These are phyloP conservation scores for Irena cyanogastra DNA, from an alignment of 2,113 vertebrate species.

Conservation along the genomic window DNA sequence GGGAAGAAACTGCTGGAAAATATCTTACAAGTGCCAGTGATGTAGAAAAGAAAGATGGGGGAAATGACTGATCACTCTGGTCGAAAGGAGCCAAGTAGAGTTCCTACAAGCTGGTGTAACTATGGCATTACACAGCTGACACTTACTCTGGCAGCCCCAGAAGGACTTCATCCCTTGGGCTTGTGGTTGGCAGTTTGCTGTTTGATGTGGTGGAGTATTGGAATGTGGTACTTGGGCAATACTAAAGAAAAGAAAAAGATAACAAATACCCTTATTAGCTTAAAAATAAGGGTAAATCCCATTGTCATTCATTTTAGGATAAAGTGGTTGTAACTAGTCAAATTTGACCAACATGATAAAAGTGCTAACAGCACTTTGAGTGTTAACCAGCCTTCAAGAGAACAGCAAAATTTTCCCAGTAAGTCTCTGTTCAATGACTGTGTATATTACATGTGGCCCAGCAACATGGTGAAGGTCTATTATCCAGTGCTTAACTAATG, in stretches of 20 bases:
- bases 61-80: neutral
- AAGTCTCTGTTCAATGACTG: neutral
- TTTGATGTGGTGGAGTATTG: neutral
- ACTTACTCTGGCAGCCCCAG: neutral
- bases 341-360: neutral
- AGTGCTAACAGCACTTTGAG: neutral
- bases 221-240: neutral
- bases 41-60: neutral
- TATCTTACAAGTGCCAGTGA: neutral
- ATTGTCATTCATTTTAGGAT: neutral
- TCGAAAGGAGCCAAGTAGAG: neutral
- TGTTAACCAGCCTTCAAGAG: neutral
- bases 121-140: neutral
- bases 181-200: neutral
- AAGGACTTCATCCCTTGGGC: neutral
- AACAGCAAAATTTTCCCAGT: neutral
- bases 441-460: neutral
- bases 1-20: slow-evolving; percentile 14
- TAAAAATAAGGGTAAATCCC: neutral
- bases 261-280: neutral
- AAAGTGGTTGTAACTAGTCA: neutral
- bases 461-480: neutral
- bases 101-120: neutral
- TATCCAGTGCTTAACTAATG: slow-evolving; percentile 50
- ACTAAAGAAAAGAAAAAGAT: neutral